These are phyloP conservation scores for Hypomecis atomaria DNA, from an alignment of 2,888 invertebrate species.

Conservation along the genomic window DNA sequence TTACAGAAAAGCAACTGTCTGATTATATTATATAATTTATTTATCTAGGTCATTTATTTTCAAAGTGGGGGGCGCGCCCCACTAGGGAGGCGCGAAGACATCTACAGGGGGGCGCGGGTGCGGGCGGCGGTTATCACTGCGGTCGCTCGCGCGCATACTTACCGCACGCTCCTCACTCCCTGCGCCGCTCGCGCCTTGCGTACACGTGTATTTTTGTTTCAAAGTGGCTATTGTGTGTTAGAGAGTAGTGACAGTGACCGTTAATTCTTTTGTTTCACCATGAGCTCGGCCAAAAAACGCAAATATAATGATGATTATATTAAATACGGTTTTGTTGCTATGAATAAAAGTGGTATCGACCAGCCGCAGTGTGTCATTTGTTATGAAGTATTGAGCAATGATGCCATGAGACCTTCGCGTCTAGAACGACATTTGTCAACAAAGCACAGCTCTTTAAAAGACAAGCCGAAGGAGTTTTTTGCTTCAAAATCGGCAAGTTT, in stretches of 20 bases:
- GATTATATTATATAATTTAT: too few species aligned
- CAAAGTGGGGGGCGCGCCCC: too few species aligned
- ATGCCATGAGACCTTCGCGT: conserved; percentile 1
- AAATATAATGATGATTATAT: conserved; percentile 11
- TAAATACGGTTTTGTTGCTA: conserved; percentile 6
- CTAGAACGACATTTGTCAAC: conserved; percentile 4
- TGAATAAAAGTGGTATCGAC: neutral
- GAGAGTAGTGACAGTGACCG: neutral
- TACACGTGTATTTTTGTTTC: neutral
- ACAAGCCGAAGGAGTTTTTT: conserved; percentile 1
- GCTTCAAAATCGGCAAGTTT: neutral
- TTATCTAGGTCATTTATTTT: too few species aligned
- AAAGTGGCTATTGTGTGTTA: neutral
- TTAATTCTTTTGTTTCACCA: neutral
- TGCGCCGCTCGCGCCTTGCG: neutral
- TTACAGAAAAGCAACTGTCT: too few species aligned
- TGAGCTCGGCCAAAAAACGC: conserved; percentile 1
- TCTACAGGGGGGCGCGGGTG: too few species aligned
- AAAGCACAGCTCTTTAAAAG: neutral
- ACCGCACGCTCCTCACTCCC: too few species aligned
- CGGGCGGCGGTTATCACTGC: too few species aligned
- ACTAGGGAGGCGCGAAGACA: too few species aligned
- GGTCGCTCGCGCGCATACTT: too few species aligned
- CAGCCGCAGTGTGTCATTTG: conserved; percentile 10
- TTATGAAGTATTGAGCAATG: conserved; percentile 1